phyloP scores from a whole-genome alignment of 2,888 invertebrate species.

The Tuta absoluta region DNA sequence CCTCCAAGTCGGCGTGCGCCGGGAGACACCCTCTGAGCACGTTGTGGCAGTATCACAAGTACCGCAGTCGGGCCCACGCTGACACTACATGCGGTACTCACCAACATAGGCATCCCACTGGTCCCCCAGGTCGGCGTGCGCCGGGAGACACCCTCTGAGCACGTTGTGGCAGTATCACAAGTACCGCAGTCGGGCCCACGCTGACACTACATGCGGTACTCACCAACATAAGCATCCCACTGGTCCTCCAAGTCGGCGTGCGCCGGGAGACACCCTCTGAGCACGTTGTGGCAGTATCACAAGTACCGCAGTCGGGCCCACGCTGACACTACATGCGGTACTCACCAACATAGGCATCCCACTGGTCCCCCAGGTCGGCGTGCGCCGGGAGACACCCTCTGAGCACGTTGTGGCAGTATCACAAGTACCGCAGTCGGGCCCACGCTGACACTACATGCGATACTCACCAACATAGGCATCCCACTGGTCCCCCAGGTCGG shows the following conservation, averaged over 20 bases:
- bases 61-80: too few relatives aligned
- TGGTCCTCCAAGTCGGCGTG: conserved; percentile 91
- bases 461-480: conserved; percentile 67
- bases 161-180: too few relatives aligned
- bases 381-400: too few relatives aligned
- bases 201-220: background rate
- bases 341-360: too few relatives aligned
- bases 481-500: conserved; percentile 51
- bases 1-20: too few relatives aligned
- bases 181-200: too few relatives aligned
- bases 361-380: too few relatives aligned
- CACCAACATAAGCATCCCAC: conserved; percentile 88
- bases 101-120: conserved; percentile 67
- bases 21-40: too few relatives aligned
- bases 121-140: background rate
- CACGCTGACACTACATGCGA: background rate
- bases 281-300: conserved; percentile 94
- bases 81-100: conserved; percentile 43
- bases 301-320: conserved; percentile 86
- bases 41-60: too few relatives aligned
- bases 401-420: too few relatives aligned
- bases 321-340: conserved; percentile 35
- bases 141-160: too few relatives aligned
- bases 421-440: too few relatives aligned
- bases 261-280: conserved; percentile 93